Evolutionary conservation across 2,888 invertebrate genomes (phyloP), one percentile per base, ranked within the genome.

Genomic region (Zhengitettix transpicula): DNA sequence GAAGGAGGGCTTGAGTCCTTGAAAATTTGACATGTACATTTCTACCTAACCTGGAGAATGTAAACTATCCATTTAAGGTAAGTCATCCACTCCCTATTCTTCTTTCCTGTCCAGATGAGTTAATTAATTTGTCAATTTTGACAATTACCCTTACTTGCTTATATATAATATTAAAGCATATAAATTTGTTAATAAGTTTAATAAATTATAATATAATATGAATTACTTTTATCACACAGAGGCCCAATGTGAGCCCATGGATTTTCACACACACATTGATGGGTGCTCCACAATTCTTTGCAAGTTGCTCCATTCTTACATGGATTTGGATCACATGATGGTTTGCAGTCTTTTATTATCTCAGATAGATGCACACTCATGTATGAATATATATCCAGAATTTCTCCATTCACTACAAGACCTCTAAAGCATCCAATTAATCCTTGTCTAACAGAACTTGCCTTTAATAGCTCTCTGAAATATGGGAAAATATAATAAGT

Each of bases 341-440:
- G 93, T 70, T 89, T 90, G 71, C 96, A 96, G 70, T 93, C 92
- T 71, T 89, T 88, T 62, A 91, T 90, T 63, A 95, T 93, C 73
- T 92, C 93, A 56, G 89, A 89, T 58, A 92, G 74, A 74, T 92
- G 91, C 42, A 91, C 91, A 52, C 90, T 89, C 88, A 89, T 91
- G 72, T 92, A 92, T 66, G 89, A 89, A 74, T 92, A 89, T 65
- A 96, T 89, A 69, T 94, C 91, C 52, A 94, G 76, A 63, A 92
- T 87, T 75, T 89, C 89, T 16, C 91, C 90, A 69, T 95, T 95
- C 28, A 95, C 92, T 0, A 92, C 89, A 57, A 95, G 75, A 9
- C 94, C 94, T 67, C 94, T 82, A 73, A 95, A 92, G 73, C 96
- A 96, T 40, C 96, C 96, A 66, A 94, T 93, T 17, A 95, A 78